Conservation (phyloP, 1,140 invertebrate species). For the Dendrolimus punctatus region DNA sequence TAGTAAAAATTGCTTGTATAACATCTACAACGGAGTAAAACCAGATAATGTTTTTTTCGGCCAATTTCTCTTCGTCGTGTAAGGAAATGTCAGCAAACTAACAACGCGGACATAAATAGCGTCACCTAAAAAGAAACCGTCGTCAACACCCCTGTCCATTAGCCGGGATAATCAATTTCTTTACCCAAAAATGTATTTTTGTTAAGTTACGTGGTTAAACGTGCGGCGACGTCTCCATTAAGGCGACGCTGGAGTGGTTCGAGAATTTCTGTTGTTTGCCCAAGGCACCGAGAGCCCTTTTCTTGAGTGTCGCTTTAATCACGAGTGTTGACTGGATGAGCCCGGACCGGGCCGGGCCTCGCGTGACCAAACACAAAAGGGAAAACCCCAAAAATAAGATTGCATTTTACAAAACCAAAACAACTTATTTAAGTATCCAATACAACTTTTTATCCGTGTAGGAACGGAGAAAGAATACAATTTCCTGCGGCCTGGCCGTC, state of each 20-base stretch:
- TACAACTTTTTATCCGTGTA: too few species aligned
- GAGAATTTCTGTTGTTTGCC: constrained; percentile 65
- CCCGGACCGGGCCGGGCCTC: constrained; percentile 12
- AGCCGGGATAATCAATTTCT: constrained; percentile 5
- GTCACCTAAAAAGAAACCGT: too few species aligned
- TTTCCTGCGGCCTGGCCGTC: too few species aligned
- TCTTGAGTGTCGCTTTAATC: constrained; percentile 70
- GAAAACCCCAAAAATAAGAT: not conserved
- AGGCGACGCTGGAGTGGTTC: constrained; percentile 33
- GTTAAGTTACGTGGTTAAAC: constrained; percentile 31
- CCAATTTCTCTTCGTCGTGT: too few species aligned
- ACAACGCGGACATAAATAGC: too few species aligned
- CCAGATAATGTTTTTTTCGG: too few species aligned
- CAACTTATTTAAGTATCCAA: too few species aligned
- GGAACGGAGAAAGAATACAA: too few species aligned
- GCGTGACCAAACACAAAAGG: constrained; percentile 12
- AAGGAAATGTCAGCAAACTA: too few species aligned
- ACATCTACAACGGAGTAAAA: too few species aligned
- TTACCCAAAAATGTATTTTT: constrained; percentile 27
- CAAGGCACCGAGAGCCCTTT: constrained; percentile 57
- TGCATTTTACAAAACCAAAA: not conserved
- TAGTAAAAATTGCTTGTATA: too few species aligned
- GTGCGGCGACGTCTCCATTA: constrained; percentile 33
- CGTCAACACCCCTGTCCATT: too few species aligned
- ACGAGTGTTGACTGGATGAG: constrained; percentile 46